Conservation (phyloP, 23 tunicate genomes). For the Clavelina lepadiformis region DNA sequence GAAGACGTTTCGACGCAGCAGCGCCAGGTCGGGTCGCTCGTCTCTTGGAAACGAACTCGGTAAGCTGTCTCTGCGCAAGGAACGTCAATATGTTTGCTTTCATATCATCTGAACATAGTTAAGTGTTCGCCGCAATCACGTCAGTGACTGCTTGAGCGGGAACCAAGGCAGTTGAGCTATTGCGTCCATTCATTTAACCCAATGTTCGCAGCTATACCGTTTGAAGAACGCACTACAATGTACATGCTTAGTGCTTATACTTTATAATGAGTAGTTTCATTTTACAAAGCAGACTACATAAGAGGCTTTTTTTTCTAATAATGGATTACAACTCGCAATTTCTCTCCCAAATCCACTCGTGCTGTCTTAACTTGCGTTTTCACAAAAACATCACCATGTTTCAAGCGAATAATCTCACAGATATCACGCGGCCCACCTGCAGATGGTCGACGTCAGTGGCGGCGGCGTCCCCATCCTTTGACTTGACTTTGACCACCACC, state of each 20-base stretch:
- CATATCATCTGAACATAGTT: no score
- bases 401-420: background rate
- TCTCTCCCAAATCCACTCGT: background rate
- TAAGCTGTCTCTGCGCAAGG: constrained; percentile 24
- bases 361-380: background rate
- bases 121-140: no score
- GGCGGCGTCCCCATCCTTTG: constrained; percentile 14
- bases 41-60: constrained; percentile 39
- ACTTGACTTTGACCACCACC: constrained; percentile 45
- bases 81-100: no score
- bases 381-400: background rate
- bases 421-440: constrained; percentile 12
- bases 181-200: no score
- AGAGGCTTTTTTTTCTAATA: no score
- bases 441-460: constrained; percentile 29
- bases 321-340: background rate
- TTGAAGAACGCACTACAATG: no score
- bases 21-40: constrained; percentile 57
- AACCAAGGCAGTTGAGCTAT: no score
- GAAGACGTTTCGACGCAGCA: constrained; percentile 60
- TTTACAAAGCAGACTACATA: no score
- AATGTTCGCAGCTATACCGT: no score
- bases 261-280: no score
- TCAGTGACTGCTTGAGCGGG: no score
- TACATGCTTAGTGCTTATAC: no score